Conservation (phyloP, 1,140 invertebrate genomes). For the Caenorhabditis latens region DNA sequence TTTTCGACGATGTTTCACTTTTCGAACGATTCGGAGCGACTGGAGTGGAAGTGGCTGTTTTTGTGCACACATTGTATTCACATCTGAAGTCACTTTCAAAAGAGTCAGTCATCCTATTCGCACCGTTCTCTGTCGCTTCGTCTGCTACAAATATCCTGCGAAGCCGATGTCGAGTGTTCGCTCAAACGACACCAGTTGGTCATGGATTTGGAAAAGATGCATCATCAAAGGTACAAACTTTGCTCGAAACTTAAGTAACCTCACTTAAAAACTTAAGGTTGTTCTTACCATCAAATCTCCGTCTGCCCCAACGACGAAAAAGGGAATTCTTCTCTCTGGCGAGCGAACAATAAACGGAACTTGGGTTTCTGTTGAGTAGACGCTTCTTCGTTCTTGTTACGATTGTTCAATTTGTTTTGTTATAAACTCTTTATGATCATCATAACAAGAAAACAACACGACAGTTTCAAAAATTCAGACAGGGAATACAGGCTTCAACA, state of each 20-base stretch:
- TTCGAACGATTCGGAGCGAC: neutral
- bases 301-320: neutral
- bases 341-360: constrained; percentile 33
- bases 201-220: constrained; percentile 53
- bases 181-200: constrained; percentile 3
- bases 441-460: constrained; percentile 24
- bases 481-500: neutral
- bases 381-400: too few species aligned
- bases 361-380: constrained; percentile 2
- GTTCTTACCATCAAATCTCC: neutral
- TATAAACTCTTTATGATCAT: neutral
- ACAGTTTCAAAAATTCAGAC: neutral
- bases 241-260: neutral
- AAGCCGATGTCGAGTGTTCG: neutral
- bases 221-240: neutral
- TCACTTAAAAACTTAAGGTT: neutral
- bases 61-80: neutral
- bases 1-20: constrained; percentile 17
- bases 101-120: neutral
- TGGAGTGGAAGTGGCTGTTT: neutral
- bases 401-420: neutral
- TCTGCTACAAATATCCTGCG: neutral
- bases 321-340: constrained; percentile 17
- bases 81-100: neutral
- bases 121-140: neutral